These are phyloP conservation scores for Aplysina aerophoba DNA, from an alignment of 37 sponge, comb jelly and placozoan species.

Conservation along the genomic window DNA sequence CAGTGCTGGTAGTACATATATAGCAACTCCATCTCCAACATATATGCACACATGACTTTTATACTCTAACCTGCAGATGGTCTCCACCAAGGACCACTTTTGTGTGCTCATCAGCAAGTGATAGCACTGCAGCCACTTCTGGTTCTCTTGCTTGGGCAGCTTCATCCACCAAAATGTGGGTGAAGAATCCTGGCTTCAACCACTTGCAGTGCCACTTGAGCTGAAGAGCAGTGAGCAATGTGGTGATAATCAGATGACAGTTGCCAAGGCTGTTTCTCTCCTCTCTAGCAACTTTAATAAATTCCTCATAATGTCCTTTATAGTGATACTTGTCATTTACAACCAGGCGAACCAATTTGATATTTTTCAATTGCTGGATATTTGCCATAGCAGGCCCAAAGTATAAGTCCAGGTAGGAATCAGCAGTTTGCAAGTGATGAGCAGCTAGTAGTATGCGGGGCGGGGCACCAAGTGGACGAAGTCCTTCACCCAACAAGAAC, in stretches of 20 bases:
- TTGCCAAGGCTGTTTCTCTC: no score
- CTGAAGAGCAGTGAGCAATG: no score
- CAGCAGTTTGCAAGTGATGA: conserved; percentile 35
- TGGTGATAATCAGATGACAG: no score
- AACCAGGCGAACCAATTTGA: no score
- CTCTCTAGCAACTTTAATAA: no score
- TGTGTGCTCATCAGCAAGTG: conserved; percentile 47
- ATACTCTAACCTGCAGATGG: conserved; percentile 62
- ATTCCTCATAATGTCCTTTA: no score
- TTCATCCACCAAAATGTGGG: conserved; percentile 81
- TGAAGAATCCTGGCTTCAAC: conserved; percentile 24
- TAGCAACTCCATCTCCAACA: no score
- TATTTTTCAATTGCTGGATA: no score
- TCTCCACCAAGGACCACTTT: conserved; percentile 80
- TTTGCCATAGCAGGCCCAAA: conserved; percentile 18
- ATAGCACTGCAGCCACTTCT: conserved; percentile 60
- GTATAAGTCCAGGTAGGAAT: conserved; percentile 26
- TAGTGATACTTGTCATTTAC: no score
- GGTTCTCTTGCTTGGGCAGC: conserved; percentile 83
- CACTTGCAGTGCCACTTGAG: neutral
- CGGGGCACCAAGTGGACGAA: no score
- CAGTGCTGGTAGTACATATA: no score
- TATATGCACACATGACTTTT: no score
- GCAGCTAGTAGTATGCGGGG: conserved; percentile 28
- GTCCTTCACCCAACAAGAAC: neutral